Percentiles rank a stretch among this genome's conserved stretches.
phyloP scores from a whole-genome alignment of 1,140 invertebrate species.

The Trichonephila clavipes region DNA sequence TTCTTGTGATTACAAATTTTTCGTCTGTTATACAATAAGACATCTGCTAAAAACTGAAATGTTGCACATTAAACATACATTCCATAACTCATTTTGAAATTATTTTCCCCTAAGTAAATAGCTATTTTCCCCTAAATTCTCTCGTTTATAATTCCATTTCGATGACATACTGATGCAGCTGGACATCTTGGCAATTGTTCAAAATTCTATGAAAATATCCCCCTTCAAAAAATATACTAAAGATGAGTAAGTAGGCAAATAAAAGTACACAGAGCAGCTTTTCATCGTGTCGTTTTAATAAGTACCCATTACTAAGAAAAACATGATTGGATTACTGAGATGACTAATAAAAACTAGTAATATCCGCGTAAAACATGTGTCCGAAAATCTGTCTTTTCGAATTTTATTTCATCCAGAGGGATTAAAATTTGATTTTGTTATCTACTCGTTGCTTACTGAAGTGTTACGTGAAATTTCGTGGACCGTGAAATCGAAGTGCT shows the following conservation, averaged over 20 bases:
- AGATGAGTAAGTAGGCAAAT: neutral
- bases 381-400: neutral
- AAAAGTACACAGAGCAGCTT: neutral
- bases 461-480: neutral
- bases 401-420: neutral
- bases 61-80: no score
- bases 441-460: slow-evolving; percentile 26
- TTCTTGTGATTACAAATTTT: no score
- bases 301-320: neutral
- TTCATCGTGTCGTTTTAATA: neutral
- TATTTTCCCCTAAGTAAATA: no score
- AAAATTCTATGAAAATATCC: neutral
- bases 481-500: slow-evolving; percentile 29
- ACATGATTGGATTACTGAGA: neutral
- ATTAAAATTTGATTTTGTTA: neutral
- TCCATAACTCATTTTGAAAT: no score
- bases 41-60: no score
- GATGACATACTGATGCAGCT: neutral
- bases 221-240: neutral
- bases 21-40: no score
- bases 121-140: no score
- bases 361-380: neutral
- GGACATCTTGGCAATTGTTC: slow-evolving; percentile 7
- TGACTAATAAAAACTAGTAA: neutral
- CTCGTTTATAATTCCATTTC: neutral